Evolutionary conservation across 1,140 invertebrate species (phyloP).

Genomic region (Atopsyche davidsoni): DNA sequence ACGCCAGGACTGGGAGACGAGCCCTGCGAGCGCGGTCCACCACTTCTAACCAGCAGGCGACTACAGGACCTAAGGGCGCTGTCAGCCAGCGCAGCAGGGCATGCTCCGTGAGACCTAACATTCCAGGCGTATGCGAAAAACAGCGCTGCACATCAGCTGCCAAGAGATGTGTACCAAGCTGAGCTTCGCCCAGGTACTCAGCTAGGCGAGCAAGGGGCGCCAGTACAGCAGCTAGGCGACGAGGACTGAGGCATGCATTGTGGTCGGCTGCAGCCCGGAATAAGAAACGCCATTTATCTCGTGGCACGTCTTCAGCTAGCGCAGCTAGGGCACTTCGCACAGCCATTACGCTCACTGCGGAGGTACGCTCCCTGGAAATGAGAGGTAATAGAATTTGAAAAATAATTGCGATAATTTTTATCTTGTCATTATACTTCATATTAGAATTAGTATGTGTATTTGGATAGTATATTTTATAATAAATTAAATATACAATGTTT

Average conservation of each 20-base stretch:
- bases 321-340: constrained; percentile 58
- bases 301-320: constrained; percentile 52
- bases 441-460: too few relatives aligned
- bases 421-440: too few relatives aligned
- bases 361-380: constrained; percentile 20
- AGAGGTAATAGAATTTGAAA: too few relatives aligned
- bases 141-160: constrained; percentile 54
- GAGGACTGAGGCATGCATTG: constrained; percentile 56
- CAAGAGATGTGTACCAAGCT: constrained; percentile 48
- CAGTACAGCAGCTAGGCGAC: constrained; percentile 51
- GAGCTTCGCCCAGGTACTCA: constrained; percentile 51
- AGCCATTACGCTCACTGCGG: constrained; percentile 44
- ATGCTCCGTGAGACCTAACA: constrained; percentile 27
- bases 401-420: too few relatives aligned
- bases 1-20: background rate
- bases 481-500: too few relatives aligned
- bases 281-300: constrained; percentile 58
- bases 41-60: constrained; percentile 24
- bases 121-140: constrained; percentile 29
- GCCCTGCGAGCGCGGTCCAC: background rate
- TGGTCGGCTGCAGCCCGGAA: constrained; percentile 60
- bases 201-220: constrained; percentile 49
- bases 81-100: constrained; percentile 25
- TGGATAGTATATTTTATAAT: too few relatives aligned
- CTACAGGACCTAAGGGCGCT: constrained; percentile 1